These are phyloP conservation scores for Dendrocopos noguchii DNA, from an alignment of 2,113 vertebrate species.

Conservation along the genomic window DNA sequence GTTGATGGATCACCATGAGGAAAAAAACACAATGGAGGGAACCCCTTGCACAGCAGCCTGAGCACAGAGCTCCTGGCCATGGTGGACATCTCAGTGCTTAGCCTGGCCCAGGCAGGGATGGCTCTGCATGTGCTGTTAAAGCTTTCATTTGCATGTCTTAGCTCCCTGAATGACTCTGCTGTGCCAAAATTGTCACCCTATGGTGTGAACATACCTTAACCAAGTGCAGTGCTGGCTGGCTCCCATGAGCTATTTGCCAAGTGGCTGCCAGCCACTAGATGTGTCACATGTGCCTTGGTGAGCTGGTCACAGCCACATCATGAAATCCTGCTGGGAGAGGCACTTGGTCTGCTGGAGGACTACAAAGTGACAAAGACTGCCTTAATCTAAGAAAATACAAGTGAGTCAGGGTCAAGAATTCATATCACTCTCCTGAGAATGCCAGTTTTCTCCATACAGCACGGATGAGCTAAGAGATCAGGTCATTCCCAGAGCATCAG, in stretches of 20 bases:
- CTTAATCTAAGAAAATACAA: background rate
- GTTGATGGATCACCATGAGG: background rate
- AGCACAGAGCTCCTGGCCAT: background rate
- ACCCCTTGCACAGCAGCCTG: background rate
- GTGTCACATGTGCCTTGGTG: fast-evolving
- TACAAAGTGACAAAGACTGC: background rate
- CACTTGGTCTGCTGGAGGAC: background rate
- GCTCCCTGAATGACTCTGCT: background rate
- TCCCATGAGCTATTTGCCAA: background rate
- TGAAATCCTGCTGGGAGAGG: background rate
- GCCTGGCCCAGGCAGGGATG: background rate
- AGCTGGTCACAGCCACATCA: background rate
- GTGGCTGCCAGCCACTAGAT: background rate
- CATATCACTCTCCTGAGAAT: background rate
- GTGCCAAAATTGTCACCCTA: background rate
- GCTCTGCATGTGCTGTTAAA: background rate
- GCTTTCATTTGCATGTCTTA: background rate
- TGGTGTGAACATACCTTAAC: background rate
- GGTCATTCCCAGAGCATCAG: background rate
- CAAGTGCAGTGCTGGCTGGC: background rate
- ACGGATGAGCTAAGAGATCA: background rate
- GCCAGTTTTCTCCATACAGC: background rate
- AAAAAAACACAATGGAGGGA: background rate
- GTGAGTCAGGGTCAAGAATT: background rate
- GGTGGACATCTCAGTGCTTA: background rate